Percentiles rank a stretch among this genome's conserved stretches.
phyloP scores from a whole-genome alignment of 2,888 invertebrate genomes.

The Periphyllus acericola region DNA sequence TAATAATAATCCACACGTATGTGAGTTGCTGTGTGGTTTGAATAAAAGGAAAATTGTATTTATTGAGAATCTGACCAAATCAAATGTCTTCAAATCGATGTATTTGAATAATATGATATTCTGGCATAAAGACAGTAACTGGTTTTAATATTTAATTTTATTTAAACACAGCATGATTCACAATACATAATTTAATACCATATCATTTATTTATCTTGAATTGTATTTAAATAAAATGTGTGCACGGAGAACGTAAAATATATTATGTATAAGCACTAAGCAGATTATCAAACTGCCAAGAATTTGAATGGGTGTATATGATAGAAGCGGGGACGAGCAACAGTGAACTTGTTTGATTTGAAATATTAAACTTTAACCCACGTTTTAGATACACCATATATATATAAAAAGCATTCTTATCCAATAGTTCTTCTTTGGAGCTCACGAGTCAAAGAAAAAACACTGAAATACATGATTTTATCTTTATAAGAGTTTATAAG shows the following conservation, averaged over 20 bases:
- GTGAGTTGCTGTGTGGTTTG: neutral
- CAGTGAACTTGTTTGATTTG: neutral
- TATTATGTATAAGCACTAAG: no score
- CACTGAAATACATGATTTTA: conserved; percentile 10
- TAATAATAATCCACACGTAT: neutral
- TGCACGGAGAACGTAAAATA: no score
- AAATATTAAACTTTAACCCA: neutral
- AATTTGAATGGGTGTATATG: no score
- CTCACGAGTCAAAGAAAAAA: neutral
- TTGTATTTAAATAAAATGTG: no score
- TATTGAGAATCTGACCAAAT: no score
- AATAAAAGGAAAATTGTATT: neutral
- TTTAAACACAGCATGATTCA: neutral
- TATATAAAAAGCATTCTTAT: neutral
- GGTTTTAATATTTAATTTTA: neutral
- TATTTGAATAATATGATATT: neutral
- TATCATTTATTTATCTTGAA: no score
- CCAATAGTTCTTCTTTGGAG: neutral
- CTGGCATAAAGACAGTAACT: neutral
- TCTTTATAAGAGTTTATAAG: conserved; percentile 12
- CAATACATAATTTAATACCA: no score
- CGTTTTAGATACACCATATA: neutral
- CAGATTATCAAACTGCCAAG: no score
- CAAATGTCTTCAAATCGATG: neutral
- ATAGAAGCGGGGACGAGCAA: neutral